Evolutionary conservation across 1,140 invertebrate genomes (phyloP), one percentile per base, ranked within the genome.

Genomic region (Diorhabda sublineata): DNA sequence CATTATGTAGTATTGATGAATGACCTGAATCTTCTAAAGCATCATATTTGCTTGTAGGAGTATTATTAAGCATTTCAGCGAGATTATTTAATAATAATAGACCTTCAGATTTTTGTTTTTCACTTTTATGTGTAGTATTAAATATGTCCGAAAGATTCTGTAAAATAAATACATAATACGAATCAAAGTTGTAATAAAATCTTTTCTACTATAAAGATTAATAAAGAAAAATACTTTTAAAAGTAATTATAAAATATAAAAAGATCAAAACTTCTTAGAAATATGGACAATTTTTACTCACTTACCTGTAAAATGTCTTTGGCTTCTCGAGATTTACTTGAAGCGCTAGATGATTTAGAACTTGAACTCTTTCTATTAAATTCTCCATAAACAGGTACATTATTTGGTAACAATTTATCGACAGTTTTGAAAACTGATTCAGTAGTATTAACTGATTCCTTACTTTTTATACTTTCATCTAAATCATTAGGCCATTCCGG

Each of bases 81-180:
- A 72, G 66, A 63, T 61, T 70, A 42, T 42, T 67, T 4, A 72
- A 45, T 26, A 72, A 64, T 42, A 70, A 66, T 62, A 61, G 61
- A 11, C 71, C 71, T 62, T 72, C 67, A 41, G n/a, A 67, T 42
- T 60, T 70, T n/a, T 70, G 64, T 61, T 70, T 62, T 4, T 47
- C 44, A 41, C 68, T 69, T 11, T 56, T 45, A 58, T 65, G 57
- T 4, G 66, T 69, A 61, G n/a, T 69, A 45, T 67, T 72, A 5
- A 72, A 47, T 44, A 72, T 67, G 47, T 59, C 68, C 9, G 71
- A 72, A 6, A 72, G 26, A 70, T 72, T 70, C 42, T 69, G 66
- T 52, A 52, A 26, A 26, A 26, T 26, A 9, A 70, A 58, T 9
- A 58, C 3, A 4, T 58, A 3, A n/a, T 58, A n/a, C 4, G 57